phyloP scores from a whole-genome alignment of 2,888 invertebrate species.

The Abscondita cerata region DNA sequence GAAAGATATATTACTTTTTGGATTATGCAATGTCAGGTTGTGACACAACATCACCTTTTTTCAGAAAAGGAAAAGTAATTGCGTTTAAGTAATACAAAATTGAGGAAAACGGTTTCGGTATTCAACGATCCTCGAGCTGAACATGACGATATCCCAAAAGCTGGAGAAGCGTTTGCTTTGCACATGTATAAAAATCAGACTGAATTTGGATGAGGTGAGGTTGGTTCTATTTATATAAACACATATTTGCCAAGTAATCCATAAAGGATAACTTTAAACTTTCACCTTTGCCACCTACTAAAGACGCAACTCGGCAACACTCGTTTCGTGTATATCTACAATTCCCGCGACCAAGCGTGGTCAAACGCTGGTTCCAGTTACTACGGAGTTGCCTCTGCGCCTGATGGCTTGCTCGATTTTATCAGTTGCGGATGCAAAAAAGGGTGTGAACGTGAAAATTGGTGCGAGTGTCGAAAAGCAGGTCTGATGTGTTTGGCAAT shows the following conservation, averaged over 20 bases:
- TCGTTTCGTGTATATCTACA: neutral
- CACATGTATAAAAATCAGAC: constrained; percentile 9
- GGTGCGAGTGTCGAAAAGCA: too few relatives aligned
- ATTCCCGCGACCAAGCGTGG: too few relatives aligned
- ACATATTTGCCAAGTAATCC: constrained; percentile 6
- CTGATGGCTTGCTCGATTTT: too few relatives aligned
- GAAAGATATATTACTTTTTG: too few relatives aligned
- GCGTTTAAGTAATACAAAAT: too few relatives aligned
- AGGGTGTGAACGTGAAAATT: too few relatives aligned
- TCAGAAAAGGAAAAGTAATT: constrained; percentile 13
- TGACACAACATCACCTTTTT: constrained; percentile 11
- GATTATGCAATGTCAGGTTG: constrained; percentile 13
- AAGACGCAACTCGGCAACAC: constrained; percentile 1
- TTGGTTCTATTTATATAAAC: constrained; percentile 17
- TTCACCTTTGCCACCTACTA: neutral
- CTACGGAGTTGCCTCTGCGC: too few relatives aligned
- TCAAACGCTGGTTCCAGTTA: too few relatives aligned
- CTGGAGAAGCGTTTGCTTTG: too few relatives aligned
- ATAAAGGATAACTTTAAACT: too few relatives aligned
- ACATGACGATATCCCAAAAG: constrained; percentile 1
- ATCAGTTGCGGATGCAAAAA: too few relatives aligned
- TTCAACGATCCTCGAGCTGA: constrained; percentile 9
- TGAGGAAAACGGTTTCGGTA: constrained; percentile 6
- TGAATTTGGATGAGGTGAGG: constrained; percentile 14
- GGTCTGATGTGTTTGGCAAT: too few relatives aligned